Conservation (phyloP, 2,888 invertebrate genomes). For the Aphidius colemani region DNA sequence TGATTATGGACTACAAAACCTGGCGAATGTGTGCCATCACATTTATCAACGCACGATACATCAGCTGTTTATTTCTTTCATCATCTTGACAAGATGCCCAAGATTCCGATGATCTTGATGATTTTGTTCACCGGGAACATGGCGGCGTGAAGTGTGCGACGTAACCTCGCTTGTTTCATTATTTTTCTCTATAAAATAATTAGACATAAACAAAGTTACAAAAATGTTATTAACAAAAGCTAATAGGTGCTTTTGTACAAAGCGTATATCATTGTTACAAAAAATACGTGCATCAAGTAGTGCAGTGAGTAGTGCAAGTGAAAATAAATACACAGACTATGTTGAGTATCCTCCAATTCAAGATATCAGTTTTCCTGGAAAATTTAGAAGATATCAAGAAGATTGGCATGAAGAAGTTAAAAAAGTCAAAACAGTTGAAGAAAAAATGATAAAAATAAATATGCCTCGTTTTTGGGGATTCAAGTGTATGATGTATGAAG, state of each 20-base stretch:
- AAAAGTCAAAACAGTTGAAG: constrained; percentile 75
- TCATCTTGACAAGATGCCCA: no score
- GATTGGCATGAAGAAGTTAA: constrained; percentile 67
- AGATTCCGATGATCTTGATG: no score
- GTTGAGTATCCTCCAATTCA: constrained; percentile 69
- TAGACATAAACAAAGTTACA: constrained; percentile 3
- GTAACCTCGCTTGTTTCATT: neutral
- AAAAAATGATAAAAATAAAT: constrained; percentile 81
- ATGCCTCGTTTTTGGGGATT: constrained; percentile 84
- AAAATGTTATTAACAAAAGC: constrained; percentile 33
- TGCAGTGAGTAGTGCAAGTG: constrained; percentile 35
- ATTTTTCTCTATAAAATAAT: neutral
- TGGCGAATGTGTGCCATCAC: no score
- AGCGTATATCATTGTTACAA: constrained; percentile 15
- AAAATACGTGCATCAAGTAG: constrained; percentile 28
- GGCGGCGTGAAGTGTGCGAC: neutral
- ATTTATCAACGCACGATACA: no score
- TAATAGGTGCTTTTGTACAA: constrained; percentile 23
- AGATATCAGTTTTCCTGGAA: constrained; percentile 65
- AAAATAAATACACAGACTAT: constrained; percentile 55
- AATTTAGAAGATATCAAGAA: constrained; percentile 61
- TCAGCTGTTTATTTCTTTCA: no score
- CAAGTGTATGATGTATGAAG: constrained; percentile 67
- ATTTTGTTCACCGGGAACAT: neutral
- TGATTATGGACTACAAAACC: no score